Conservation (phyloP, 2,113 vertebrate genomes). For the Hippocampus zosterae region DNA sequence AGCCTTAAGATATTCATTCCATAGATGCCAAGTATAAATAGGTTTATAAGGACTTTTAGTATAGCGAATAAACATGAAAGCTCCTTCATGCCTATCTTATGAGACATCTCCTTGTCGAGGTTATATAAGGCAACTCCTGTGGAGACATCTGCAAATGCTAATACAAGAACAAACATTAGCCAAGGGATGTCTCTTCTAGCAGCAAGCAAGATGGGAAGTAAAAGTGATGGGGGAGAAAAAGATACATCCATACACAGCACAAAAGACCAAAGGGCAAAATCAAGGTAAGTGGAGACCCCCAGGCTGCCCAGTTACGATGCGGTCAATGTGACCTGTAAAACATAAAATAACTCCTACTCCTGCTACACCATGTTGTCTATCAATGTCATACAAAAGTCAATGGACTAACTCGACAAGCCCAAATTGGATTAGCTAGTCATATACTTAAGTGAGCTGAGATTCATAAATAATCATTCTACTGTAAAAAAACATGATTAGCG, state of each 20-base stretch:
- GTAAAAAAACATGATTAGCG: not conserved
- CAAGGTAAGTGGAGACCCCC: constrained; percentile 52
- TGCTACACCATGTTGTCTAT: constrained; percentile 5
- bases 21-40: too few relatives aligned
- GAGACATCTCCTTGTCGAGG: constrained; percentile 17
- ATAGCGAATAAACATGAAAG: not conserved
- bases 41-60: not conserved
- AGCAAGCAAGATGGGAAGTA: constrained; percentile 47
- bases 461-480: not conserved
- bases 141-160: constrained; percentile 37
- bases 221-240: constrained; percentile 30
- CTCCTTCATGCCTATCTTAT: constrained; percentile 22
- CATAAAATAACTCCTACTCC: constrained; percentile 13
- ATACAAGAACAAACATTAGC: constrained; percentile 48
- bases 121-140: constrained; percentile 48
- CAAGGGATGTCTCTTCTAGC: constrained; percentile 38
- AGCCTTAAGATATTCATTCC: too few relatives aligned
- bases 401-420: not conserved
- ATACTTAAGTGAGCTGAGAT: not conserved
- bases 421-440: not conserved
- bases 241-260: constrained; percentile 42
- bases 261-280: constrained; percentile 41
- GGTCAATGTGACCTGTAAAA: constrained; percentile 49
- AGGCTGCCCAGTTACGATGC: constrained; percentile 53
- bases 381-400: constrained; percentile 10